Base-by-base conservation (phyloP, 2,113 vertebrate species). In the Centrocercus urophasianus region DNA sequence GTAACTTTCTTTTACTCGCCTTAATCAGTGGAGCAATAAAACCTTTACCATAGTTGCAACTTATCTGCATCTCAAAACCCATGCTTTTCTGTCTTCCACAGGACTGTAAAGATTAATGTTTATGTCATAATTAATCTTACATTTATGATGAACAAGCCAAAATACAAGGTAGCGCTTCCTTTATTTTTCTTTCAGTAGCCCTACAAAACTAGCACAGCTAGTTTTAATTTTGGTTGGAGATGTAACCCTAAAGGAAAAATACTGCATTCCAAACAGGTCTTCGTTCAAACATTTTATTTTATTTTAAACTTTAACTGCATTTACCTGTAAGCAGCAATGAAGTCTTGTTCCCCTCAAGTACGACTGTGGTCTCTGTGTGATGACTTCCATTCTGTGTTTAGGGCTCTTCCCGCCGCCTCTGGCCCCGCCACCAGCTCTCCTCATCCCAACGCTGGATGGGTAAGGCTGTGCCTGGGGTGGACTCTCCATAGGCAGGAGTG, bases 381-480 rank as follows among this genome's bases (percentile, higher is more conserved):
- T 79, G 20, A 88, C 38, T 70, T 81, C 0, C 3, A 16, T 60
- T 97, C 73, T 91, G 42, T 87, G 83, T 93, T 16, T 87, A 98
- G 97, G 96, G 72, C 60, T 98, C 85, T 97, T 98, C 76, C 98
- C 98, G 12, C 97, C 97, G 6, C 97, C 97, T 28, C 96, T 98
- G 78, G 95, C 97, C 73, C 97, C 97, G 28, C 97, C 97, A 61
- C 97, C 97, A 87, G 89, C 97, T 75, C 95, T 97, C 70, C 94
- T 97, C 90, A 97, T 98, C 82, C 97, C 97, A 36, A 97, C 97
- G 13, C 83, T 97, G 80, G 97, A 97, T 86, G 96, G 97, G 97
- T 98, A 97, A 97, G 97, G 80, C 43, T 76, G 57, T 74, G 38
- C n/a, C 85, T 83, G 88, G 91, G 82, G 74, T 81, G 83, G 56